A percentile compares a stretch with the other conserved stretches of the same genome.
Evolutionary conservation across 2,797 vertebrate genomes (phyloP).

Genomic region (Cyprinodon diabolis): DNA sequence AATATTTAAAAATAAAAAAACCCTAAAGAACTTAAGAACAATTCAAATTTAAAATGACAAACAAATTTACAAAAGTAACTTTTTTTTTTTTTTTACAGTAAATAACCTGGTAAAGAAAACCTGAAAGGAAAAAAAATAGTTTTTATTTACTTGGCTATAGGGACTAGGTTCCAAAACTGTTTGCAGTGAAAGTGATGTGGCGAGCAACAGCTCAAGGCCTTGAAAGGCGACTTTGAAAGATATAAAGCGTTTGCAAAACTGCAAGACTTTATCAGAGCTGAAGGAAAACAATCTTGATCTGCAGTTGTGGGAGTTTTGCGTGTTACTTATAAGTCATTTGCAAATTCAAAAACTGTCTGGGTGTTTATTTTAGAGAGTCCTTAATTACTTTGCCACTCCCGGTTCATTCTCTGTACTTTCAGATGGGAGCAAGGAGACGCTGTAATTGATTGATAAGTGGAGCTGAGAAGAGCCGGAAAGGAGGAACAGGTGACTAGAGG

Average conservation of each 20-base stretch:
- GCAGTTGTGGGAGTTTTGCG: constrained; percentile 13
- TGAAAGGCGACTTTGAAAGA: background rate
- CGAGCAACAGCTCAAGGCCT: background rate
- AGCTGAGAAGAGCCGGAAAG: constrained; percentile 40
- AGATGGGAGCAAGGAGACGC: constrained; percentile 62
- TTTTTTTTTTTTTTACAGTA: no score
- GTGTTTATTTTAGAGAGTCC: constrained; percentile 43
- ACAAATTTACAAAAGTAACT: background rate
- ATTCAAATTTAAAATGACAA: background rate
- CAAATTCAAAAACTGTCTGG: constrained; percentile 35
- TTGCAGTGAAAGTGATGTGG: background rate
- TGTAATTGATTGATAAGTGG: constrained; percentile 59
- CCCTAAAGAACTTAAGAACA: background rate
- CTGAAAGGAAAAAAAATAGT: constrained; percentile 22
- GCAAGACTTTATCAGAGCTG: background rate
- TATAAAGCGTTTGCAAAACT: no score
- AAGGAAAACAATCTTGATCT: constrained; percentile 15
- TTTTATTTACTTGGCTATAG: constrained; percentile 30
- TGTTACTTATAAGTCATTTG: constrained; percentile 16
- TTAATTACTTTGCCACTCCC: constrained; percentile 37
- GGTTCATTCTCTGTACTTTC: constrained; percentile 52
- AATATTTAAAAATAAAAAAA: no score
- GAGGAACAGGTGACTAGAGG: constrained; percentile 51
- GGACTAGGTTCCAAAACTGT: constrained; percentile 6
- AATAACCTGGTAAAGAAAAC: no score